Conservation (phyloP, 2,797 vertebrate species). For the Manis javanica region DNA sequence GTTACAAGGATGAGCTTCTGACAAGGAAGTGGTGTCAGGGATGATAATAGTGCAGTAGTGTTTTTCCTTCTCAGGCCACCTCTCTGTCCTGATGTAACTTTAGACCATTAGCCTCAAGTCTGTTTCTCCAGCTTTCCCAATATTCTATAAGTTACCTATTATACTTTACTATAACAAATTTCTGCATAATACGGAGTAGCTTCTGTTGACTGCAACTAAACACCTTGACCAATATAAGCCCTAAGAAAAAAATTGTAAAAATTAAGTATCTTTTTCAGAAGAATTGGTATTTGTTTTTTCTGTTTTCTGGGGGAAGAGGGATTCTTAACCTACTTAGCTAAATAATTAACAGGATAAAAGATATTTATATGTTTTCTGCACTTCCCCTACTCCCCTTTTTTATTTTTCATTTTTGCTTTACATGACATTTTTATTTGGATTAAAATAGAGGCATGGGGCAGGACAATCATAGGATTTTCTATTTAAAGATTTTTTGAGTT, state of each 20-base stretch:
- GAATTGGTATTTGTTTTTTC: not conserved
- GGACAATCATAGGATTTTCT: not conserved
- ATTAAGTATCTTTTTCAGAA: not conserved
- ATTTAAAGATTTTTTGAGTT: not conserved
- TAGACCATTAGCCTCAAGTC: not conserved
- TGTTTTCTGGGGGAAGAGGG: not conserved
- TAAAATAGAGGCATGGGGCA: not conserved
- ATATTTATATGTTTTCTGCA: not conserved
- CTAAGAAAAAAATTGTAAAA: not conserved
- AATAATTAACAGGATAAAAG: not conserved
- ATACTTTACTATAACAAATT: not conserved
- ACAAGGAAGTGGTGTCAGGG: not conserved
- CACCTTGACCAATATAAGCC: not conserved
- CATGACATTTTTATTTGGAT: not conserved
- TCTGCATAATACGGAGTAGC: not conserved
- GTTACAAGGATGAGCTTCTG: not conserved
- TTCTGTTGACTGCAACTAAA: not conserved
- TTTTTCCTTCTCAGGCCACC: not conserved
- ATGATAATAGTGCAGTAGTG: not conserved
- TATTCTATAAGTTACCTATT: not conserved
- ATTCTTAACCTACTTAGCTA: not conserved
- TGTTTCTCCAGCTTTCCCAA: not conserved
- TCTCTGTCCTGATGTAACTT: not conserved
- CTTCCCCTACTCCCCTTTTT: not conserved
- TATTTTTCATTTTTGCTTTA: conserved; percentile 22